Conservation (phyloP, 2,797 vertebrate species). For the Carapus acus region DNA sequence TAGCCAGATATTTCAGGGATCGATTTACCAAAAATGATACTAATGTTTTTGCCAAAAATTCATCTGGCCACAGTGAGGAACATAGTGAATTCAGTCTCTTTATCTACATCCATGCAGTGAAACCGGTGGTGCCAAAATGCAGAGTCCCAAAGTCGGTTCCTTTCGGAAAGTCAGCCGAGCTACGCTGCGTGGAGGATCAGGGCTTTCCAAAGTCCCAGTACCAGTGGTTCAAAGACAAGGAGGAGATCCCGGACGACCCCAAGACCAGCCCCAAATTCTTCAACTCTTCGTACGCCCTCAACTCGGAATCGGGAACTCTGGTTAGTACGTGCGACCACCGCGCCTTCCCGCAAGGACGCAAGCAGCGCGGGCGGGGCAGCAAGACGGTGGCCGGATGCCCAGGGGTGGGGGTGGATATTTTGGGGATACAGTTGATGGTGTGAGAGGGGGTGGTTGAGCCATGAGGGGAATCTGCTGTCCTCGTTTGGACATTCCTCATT, state of each 20-base stretch:
- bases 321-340: constrained; percentile 71
- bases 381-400: constrained; percentile 58
- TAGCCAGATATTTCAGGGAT: constrained; percentile 46
- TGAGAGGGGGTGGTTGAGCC: constrained; percentile 61
- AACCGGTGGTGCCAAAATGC: constrained; percentile 86
- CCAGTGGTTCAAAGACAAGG: constrained; percentile 89
- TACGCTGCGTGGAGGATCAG: constrained; percentile 86
- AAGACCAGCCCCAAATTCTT: constrained; percentile 78
- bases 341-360: constrained; percentile 55
- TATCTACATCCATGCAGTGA: constrained; percentile 75
- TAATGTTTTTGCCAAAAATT: no score
- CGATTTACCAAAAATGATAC: no score
- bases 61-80: no score
- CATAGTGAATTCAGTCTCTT: constrained; percentile 19
- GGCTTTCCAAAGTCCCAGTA: constrained; percentile 89
- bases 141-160: constrained; percentile 90
- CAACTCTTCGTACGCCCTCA: constrained; percentile 87
- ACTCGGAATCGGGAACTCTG: constrained; percentile 82
- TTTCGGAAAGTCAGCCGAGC: constrained; percentile 86
- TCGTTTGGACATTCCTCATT: constrained; percentile 74
- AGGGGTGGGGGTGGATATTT: constrained; percentile 72
- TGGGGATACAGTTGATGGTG: constrained; percentile 77
- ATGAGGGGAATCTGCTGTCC: constrained; percentile 73
- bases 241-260: constrained; percentile 80
- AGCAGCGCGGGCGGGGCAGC: constrained; percentile 50